Percentiles rank a stretch among this genome's conserved stretches.
Evolutionary conservation across 2,888 invertebrate species (phyloP).

Genomic region (Ophion obscuratus): DNA sequence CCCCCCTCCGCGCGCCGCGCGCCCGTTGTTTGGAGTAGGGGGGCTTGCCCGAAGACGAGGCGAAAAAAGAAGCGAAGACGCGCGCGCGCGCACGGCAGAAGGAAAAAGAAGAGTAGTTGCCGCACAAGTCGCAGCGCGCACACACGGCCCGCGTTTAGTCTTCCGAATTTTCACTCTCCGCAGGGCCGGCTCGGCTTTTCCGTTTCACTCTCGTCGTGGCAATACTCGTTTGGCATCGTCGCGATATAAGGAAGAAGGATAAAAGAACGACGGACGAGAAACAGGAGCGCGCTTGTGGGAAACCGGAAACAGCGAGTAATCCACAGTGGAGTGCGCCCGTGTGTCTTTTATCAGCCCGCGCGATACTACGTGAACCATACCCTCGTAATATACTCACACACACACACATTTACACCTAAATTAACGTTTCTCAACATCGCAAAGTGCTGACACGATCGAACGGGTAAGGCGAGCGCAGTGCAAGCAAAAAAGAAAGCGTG

Average conservation of each 20-base stretch:
- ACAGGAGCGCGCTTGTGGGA: not conserved
- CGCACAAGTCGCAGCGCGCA: conserved; percentile 45
- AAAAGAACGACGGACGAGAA: too few species aligned
- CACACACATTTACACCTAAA: not conserved
- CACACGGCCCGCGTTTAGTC: conserved; percentile 54
- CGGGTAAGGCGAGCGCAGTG: not conserved
- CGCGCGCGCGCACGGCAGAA: too few species aligned
- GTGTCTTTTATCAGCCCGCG: conserved; percentile 39
- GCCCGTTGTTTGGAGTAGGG: not conserved
- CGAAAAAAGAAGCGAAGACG: conserved; percentile 33
- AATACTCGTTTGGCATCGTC: too few species aligned
- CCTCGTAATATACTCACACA: not conserved
- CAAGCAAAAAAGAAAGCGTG: conserved; percentile 6
- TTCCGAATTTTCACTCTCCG: conserved; percentile 59
- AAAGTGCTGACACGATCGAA: not conserved
- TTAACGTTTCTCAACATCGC: not conserved
- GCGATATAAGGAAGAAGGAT: too few species aligned
- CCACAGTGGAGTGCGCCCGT: conserved; percentile 3
- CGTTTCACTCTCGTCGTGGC: too few species aligned
- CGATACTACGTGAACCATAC: conserved; percentile 17
- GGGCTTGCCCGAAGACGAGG: conserved; percentile 24
- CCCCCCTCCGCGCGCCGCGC: not conserved
- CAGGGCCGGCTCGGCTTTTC: conserved; percentile 7
- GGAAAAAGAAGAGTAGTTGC: conserved; percentile 27
- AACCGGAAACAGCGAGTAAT: conserved; percentile 30